Evolutionary conservation across 2,888 invertebrate genomes (phyloP).

Genomic region (Ecliptopera silaceata): DNA sequence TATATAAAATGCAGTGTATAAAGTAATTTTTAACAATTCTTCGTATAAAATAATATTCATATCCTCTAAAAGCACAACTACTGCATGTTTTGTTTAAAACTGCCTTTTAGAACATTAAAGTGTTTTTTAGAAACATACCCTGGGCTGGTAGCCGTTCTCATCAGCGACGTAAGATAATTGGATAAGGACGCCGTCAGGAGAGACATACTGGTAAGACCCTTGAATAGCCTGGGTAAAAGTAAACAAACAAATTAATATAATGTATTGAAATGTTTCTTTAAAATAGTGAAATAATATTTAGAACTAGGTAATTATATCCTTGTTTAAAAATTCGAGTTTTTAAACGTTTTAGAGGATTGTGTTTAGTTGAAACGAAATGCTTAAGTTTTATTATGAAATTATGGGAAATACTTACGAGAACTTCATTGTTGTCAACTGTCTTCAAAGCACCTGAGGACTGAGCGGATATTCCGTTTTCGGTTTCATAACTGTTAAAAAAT

Average conservation of each 20-base stretch:
- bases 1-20: no score
- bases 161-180: conserved; percentile 84
- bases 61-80: no score
- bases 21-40: no score
- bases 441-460: conserved; percentile 29
- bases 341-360: no score
- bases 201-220: conserved; percentile 78
- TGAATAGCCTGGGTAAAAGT: conserved; percentile 56
- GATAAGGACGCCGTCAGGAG: conserved; percentile 83
- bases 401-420: conserved; percentile 25
- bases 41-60: no score
- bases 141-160: conserved; percentile 86
- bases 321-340: no score
- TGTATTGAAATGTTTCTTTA: not conserved
- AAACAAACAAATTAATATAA: not conserved
- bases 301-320: no score
- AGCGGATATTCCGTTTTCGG: conserved; percentile 30
- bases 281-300: no score
- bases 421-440: conserved; percentile 21
- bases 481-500: conserved; percentile 30
- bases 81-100: not conserved
- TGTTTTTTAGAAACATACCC: conserved; percentile 51
- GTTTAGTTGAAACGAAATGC: no score
- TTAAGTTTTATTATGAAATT: no score
- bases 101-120: not conserved